phyloP scores from a whole-genome alignment of 1,140 invertebrate genomes.

The Thaumatotibia leucotreta region DNA sequence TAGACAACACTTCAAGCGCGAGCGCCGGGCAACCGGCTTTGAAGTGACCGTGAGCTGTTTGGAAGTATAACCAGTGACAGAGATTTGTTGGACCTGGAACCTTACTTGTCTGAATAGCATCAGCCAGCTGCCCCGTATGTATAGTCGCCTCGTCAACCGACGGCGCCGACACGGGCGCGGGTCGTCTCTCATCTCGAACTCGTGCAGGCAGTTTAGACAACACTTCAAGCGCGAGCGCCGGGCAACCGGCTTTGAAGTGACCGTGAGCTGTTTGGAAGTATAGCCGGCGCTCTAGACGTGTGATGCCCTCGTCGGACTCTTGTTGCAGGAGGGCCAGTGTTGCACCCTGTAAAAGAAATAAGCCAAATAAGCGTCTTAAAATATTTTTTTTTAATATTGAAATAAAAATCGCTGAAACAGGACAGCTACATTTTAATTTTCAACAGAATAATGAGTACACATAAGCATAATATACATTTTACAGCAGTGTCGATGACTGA shows the following conservation, averaged over 20 bases:
- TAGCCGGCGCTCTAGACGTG: conserved; percentile 94
- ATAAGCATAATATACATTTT: too few species aligned
- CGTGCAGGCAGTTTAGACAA: conserved; percentile 95
- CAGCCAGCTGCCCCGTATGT: conserved; percentile 57
- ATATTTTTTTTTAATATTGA: too few species aligned
- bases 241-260: conserved; percentile 98
- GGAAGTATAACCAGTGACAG: too few species aligned
- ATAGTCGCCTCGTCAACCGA: conserved; percentile 48
- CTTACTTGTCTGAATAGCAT: conserved; percentile 53
- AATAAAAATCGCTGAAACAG: too few species aligned
- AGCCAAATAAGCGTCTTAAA: too few species aligned
- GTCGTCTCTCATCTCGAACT: conserved; percentile 80
- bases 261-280: conserved; percentile 99
- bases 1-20: too few species aligned
- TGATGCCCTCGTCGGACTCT: conserved; percentile 80
- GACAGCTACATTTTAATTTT: too few species aligned
- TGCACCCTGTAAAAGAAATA: conserved; percentile 46
- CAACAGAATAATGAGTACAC: too few species aligned
- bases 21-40: too few species aligned
- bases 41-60: too few species aligned
- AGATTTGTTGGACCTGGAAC: too few species aligned
- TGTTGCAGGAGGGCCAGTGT: conserved; percentile 64
- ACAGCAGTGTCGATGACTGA: too few species aligned
- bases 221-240: conserved; percentile 97
- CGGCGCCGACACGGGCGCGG: conserved; percentile 31